Evolutionary conservation across 2,797 vertebrate genomes (phyloP).

Genomic region (Coilia nasus): DNA sequence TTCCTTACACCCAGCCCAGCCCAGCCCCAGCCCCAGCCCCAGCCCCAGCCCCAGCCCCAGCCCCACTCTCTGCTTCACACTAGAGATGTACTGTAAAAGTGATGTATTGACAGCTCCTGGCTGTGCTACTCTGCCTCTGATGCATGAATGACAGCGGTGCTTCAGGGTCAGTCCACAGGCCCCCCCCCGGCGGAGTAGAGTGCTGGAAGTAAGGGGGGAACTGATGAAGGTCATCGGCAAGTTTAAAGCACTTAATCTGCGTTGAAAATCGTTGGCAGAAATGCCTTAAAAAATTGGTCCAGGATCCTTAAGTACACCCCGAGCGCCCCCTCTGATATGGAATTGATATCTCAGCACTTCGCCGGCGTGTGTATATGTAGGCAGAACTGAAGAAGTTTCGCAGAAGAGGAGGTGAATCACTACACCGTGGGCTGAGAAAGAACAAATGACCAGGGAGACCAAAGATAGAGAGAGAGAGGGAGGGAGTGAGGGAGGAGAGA

Average conservation of each 20-base stretch:
- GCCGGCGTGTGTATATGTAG: slow-evolving; percentile 48
- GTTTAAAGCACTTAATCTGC: neutral
- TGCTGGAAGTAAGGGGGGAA: neutral
- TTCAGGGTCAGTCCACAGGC: slow-evolving; percentile 39
- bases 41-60: too few relatives aligned
- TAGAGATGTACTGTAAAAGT: neutral
- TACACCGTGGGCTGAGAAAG: slow-evolving; percentile 46
- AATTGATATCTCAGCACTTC: slow-evolving; percentile 17
- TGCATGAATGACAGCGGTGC: neutral
- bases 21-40: too few relatives aligned
- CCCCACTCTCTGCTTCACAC: slow-evolving; percentile 11
- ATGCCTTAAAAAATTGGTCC: slow-evolving; percentile 23
- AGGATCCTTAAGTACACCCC: neutral
- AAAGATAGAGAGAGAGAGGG: neutral
- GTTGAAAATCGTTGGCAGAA: slow-evolving; percentile 35
- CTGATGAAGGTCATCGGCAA: neutral
- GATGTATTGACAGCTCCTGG: neutral
- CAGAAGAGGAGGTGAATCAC: slow-evolving; percentile 64
- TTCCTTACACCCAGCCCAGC: slow-evolving; percentile 11
- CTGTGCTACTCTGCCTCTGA: neutral
- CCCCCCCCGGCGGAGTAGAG: too few relatives aligned
- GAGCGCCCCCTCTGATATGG: neutral
- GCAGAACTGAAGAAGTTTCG: slow-evolving; percentile 64
- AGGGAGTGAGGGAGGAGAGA: neutral
- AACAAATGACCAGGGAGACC: neutral